A percentile compares a stretch with the other conserved stretches of the same genome.
Conservation (phyloP, 2,888 invertebrate genomes). For the Leptinotarsa tumamoca region DNA sequence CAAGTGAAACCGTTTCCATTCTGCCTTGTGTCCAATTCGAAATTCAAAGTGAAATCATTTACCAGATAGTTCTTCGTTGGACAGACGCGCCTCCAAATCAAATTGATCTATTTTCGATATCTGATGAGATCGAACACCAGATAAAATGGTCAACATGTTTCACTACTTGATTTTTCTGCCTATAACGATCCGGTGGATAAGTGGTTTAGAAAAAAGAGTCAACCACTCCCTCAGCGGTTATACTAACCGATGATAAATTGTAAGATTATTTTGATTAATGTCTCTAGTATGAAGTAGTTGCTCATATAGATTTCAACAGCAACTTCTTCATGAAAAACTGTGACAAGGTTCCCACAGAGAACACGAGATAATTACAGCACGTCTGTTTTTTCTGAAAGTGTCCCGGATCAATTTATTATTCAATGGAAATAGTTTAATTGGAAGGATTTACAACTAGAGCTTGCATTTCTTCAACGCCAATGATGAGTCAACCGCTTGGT, state of each 20-base stretch:
- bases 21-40: neutral
- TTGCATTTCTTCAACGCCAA: neutral
- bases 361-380: conserved; percentile 7
- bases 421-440: conserved; percentile 2
- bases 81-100: neutral
- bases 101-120: neutral
- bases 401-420: conserved; percentile 9
- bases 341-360: neutral
- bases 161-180: conserved; percentile 26
- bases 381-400: neutral
- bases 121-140: conserved; percentile 23
- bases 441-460: neutral
- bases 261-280: conserved; percentile 26
- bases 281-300: neutral
- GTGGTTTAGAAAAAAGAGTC: conserved; percentile 21
- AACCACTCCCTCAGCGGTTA: conserved; percentile 8
- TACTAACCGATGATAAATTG: conserved; percentile 24
- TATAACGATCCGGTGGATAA: conserved; percentile 27
- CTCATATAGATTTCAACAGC: neutral
- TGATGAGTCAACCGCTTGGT: neutral
- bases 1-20: neutral
- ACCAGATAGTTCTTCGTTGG: neutral
- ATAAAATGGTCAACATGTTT: conserved; percentile 30
- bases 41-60: neutral
- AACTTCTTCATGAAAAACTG: neutral